Conservation (phyloP, 2,888 invertebrate genomes). For the Camptogramma bilineatum region DNA sequence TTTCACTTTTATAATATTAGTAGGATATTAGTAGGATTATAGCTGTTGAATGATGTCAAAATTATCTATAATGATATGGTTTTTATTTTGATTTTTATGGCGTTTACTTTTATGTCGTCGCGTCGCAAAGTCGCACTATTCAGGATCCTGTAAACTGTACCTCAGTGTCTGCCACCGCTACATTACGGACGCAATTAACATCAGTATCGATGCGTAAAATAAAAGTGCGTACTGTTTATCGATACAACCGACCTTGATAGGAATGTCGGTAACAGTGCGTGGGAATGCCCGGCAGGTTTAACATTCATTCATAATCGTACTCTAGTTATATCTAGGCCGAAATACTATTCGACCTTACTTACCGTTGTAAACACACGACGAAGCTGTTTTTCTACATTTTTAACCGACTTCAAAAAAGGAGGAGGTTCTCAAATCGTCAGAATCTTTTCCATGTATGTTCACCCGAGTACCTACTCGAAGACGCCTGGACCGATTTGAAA, state of each 20-base stretch:
- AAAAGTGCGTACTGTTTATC: conserved; percentile 1
- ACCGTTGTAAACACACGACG: neutral
- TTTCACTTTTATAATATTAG: too few relatives aligned
- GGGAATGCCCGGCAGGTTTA: conserved; percentile 11
- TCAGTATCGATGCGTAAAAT: neutral
- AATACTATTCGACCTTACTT: neutral
- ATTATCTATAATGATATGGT: too few relatives aligned
- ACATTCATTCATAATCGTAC: neutral
- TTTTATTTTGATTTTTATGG: too few relatives aligned
- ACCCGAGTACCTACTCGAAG: too few relatives aligned
- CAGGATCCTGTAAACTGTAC: neutral
- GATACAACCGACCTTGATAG: conserved; percentile 3
- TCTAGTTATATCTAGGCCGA: neutral
- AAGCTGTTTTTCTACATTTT: neutral
- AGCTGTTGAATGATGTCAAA: too few relatives aligned
- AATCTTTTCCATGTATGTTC: too few relatives aligned
- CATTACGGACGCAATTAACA: neutral
- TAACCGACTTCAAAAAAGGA: too few relatives aligned
- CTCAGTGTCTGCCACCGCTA: neutral
- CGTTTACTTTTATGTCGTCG: too few relatives aligned
- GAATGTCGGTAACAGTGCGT: conserved; percentile 5
- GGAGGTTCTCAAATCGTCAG: too few relatives aligned
- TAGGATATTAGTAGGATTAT: too few relatives aligned
- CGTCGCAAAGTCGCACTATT: too few relatives aligned
- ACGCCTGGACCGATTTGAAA: too few relatives aligned